Evolutionary conservation across 2,888 invertebrate species (phyloP), one percentile per base, ranked within the genome.

Genomic region (Thereva unica): DNA sequence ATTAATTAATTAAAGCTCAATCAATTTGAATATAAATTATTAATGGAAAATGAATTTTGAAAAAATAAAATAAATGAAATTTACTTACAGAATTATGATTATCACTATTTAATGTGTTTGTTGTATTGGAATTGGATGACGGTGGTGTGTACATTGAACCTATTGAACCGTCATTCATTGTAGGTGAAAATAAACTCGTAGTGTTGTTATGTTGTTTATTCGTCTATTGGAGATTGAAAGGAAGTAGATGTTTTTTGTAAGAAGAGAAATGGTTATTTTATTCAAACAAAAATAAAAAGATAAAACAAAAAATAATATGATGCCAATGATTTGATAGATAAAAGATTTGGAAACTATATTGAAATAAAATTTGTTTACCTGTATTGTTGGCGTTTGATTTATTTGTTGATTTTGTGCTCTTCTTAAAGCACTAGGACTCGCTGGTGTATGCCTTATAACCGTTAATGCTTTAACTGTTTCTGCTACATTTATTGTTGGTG

Each of bases 391-490:
- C 68, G 72, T 38, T 53, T 73, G 74, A 66, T 73, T 71, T 61
- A 70, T 66, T 65, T 72, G 23, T 23, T 23, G 68, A 66, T 68
- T 70, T 67, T 78, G 78, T 68, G 77, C 74, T 70, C 89, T 85
- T 5, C 91, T 85, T 37, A 89, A 81, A 4, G 90, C 84, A 71
- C 89, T 88, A 4, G 94, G 93, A 71, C 93, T 93, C 3, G 93
- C 92, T 0, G 93, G 93, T 74, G 90, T 92, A 80, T 93, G 93
- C 74, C 91, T 89, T 70, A 93, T 80, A 76, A 93, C 92, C 0
- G 92, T 93, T 66, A 94, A 81, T 49, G 91, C 92, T 77, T 92
- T 91, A 5, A 93, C 91, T 0, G 93, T 92, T 78, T 93, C 93
- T 0, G 93, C 92, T 12, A 94, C 93, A 74, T 88, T 89, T 45